A percentile compares a stretch with the other conserved stretches of the same genome.
These are phyloP conservation scores for Diplolepis rosae DNA, from an alignment of 2,888 invertebrate genomes.

Conservation along the genomic window DNA sequence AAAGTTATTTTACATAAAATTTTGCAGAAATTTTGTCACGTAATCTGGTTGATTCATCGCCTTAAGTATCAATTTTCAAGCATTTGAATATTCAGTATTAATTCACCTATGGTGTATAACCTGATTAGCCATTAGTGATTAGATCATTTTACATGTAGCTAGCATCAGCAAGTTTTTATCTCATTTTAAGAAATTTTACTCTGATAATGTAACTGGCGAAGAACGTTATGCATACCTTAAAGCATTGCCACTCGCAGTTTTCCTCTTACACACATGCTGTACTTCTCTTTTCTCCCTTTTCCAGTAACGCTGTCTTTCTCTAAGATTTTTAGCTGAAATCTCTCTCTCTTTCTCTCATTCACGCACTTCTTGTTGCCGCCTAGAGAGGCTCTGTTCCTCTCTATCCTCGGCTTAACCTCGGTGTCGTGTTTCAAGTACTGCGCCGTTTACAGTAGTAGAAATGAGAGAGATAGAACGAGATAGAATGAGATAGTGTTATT, in stretches of 20 bases:
- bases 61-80: too few relatives aligned
- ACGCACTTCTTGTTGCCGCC: slow-evolving; percentile 38
- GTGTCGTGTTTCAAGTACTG: slow-evolving; percentile 63
- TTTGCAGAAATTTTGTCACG: too few relatives aligned
- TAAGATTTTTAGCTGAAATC: background rate
- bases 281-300: background rate
- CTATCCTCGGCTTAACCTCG: slow-evolving; percentile 46
- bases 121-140: slow-evolving; percentile 17
- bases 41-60: too few relatives aligned
- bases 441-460: slow-evolving; percentile 47
- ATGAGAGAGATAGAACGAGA: too few relatives aligned
- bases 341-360: slow-evolving; percentile 20
- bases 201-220: slow-evolving; percentile 11
- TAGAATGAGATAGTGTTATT: too few relatives aligned
- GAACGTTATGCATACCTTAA: slow-evolving; percentile 31
- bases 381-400: slow-evolving; percentile 33
- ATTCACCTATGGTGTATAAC: background rate
- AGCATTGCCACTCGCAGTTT: slow-evolving; percentile 28
- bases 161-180: slow-evolving; percentile 19
- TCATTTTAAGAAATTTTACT: slow-evolving; percentile 15
- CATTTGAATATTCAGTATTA: too few relatives aligned
- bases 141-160: slow-evolving; percentile 16
- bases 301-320: slow-evolving; percentile 6
- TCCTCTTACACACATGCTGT: slow-evolving; percentile 21
- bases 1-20: too few relatives aligned